Conservation (phyloP, 2,113 vertebrate species). For the Danionella cerebrum region DNA sequence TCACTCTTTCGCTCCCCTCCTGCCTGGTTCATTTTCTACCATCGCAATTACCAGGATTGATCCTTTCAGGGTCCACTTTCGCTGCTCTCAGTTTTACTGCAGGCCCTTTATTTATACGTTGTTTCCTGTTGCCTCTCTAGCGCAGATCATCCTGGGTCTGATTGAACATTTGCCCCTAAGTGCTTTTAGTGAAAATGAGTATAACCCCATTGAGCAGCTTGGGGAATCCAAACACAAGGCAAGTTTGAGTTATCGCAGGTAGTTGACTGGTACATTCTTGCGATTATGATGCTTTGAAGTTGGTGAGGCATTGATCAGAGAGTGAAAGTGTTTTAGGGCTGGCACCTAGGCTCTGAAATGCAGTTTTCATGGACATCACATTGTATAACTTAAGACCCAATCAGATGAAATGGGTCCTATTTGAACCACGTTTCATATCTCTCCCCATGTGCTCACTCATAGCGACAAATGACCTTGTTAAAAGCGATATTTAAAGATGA, state of each 20-base stretch:
- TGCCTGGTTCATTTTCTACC: conserved; percentile 55
- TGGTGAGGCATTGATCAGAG: conserved; percentile 36
- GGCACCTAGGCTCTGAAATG: conserved; percentile 27
- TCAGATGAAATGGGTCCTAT: background rate
- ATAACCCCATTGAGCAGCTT: conserved; percentile 15
- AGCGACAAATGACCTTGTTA: conserved; percentile 8
- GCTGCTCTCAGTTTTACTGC: conserved; percentile 38
- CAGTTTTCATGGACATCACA: conserved; percentile 1
- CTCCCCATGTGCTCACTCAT: background rate
- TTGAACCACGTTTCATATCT: conserved; percentile 1
- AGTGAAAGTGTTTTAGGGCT: conserved; percentile 17
- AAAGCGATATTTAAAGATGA: conserved; percentile 32
- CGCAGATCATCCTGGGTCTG: conserved; percentile 40
- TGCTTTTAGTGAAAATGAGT: conserved; percentile 42
- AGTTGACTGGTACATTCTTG: conserved; percentile 22
- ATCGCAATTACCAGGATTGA: conserved; percentile 63
- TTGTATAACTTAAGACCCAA: conserved; percentile 12
- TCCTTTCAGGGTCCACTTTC: conserved; percentile 50
- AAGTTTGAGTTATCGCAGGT: conserved; percentile 36
- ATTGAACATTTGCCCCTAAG: conserved; percentile 45
- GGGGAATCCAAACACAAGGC: conserved; percentile 18
- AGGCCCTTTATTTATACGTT: conserved; percentile 47
- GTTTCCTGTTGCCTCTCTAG: conserved; percentile 45
- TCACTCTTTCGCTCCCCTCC: conserved; percentile 29
- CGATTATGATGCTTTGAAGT: conserved; percentile 18